Conservation (phyloP, 2,113 vertebrate genomes). For the Noctilio leporinus region DNA sequence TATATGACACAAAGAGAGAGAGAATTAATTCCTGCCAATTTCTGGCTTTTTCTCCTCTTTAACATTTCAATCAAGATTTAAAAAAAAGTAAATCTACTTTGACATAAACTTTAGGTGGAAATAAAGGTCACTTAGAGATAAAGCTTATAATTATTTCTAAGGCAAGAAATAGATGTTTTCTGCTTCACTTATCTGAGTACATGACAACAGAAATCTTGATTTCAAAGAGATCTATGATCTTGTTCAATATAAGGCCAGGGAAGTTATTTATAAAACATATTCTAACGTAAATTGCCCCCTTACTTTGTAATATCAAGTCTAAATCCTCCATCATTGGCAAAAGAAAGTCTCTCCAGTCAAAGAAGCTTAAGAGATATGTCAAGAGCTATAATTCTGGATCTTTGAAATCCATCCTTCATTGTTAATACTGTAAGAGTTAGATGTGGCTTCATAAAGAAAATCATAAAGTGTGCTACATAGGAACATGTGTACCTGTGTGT, state of each 20-base stretch:
- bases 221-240: neutral
- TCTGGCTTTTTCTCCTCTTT: neutral
- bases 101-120: neutral
- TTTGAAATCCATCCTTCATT: neutral
- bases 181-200: neutral
- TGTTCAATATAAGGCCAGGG: neutral
- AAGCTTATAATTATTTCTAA: neutral
- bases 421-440: neutral
- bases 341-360: neutral
- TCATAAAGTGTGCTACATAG: neutral
- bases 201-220: neutral
- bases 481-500: neutral
- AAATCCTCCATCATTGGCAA: neutral
- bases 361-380: neutral
- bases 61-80: neutral
- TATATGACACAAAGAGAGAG: neutral
- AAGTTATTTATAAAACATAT: neutral
- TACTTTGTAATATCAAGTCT: neutral
- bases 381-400: neutral
- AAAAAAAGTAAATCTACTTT: neutral
- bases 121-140: neutral
- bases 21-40: neutral
- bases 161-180: neutral
- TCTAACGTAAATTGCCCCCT: neutral
- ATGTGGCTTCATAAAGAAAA: neutral